Conservation (phyloP, 2,113 vertebrate species). For the Cercocebus atys region DNA sequence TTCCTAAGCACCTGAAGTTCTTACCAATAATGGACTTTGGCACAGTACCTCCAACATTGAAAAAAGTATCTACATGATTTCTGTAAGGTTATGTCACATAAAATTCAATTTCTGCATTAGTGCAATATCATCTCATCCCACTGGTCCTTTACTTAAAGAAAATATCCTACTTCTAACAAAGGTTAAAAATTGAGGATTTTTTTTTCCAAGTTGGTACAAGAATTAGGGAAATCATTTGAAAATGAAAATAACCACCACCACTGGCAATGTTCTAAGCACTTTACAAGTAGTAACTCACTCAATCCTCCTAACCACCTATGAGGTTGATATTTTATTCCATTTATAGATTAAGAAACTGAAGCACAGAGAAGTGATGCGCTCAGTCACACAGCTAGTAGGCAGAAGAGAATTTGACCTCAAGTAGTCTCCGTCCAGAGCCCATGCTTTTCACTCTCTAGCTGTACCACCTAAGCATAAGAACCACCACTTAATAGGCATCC, state of each 20-base stretch:
- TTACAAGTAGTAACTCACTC: background rate
- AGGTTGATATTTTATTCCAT: background rate
- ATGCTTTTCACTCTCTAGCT: background rate
- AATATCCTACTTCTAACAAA: background rate
- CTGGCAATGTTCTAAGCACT: background rate
- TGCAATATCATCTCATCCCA: slow-evolving; percentile 16
- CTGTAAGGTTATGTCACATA: background rate
- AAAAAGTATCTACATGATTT: background rate
- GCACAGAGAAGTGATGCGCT: background rate
- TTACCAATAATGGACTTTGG: background rate
- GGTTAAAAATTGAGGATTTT: background rate
- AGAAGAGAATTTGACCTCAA: background rate
- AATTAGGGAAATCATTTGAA: slow-evolving; percentile 15
- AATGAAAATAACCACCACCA: background rate
- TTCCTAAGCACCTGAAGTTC: slow-evolving; percentile 2
- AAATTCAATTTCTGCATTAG: slow-evolving; percentile 26
- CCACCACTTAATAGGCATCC: background rate
- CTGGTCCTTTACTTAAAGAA: background rate
- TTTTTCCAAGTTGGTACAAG: background rate
- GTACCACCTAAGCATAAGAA: background rate
- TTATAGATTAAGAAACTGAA: slow-evolving; percentile 45
- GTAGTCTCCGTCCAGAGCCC: background rate
- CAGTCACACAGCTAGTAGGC: background rate
- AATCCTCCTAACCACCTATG: background rate
- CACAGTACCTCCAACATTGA: background rate